phyloP scores from a whole-genome alignment of 2,113 vertebrate genomes.

The Bostrychus sinensis region DNA sequence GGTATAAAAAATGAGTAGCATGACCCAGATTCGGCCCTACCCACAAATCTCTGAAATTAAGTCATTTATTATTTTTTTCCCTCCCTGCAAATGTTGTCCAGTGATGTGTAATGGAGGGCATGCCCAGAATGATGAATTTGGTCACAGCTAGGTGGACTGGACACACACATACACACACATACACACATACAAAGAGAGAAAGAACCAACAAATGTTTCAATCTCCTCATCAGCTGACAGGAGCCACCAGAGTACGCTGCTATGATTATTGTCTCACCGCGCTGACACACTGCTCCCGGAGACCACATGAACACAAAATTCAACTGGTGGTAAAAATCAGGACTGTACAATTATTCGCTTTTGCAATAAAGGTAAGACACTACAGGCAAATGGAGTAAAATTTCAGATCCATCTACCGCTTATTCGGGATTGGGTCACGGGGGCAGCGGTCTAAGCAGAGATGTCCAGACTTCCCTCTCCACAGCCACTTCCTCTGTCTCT shows the following conservation, averaged over 20 bases:
- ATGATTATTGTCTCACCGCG: slow-evolving; percentile 40
- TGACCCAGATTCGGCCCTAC: slow-evolving; percentile 77
- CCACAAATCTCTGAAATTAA: slow-evolving; percentile 73
- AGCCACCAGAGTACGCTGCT: slow-evolving; percentile 29
- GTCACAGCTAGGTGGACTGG: slow-evolving; percentile 66
- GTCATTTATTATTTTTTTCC: slow-evolving; percentile 76
- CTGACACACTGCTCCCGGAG: slow-evolving; percentile 36
- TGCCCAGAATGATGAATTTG: slow-evolving; percentile 78
- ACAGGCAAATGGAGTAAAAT: no score
- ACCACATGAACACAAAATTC: slow-evolving; percentile 27
- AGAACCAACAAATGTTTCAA: slow-evolving; percentile 54
- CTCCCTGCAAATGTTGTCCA: slow-evolving; percentile 75
- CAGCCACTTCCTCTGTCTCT: no score
- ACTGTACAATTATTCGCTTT: no score
- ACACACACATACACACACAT: slow-evolving; percentile 3
- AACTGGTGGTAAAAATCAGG: not conserved
- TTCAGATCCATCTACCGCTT: no score
- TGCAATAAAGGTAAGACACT: no score
- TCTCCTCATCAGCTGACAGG: slow-evolving; percentile 48
- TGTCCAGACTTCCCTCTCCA: no score
- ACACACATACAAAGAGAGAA: not conserved
- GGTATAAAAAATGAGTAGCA: slow-evolving; percentile 26
- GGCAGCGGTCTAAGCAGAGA: no score
- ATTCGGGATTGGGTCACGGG: no score
- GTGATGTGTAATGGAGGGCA: slow-evolving; percentile 78